phyloP scores from a whole-genome alignment of 2,888 invertebrate genomes.

The Agriopis marginaria region DNA sequence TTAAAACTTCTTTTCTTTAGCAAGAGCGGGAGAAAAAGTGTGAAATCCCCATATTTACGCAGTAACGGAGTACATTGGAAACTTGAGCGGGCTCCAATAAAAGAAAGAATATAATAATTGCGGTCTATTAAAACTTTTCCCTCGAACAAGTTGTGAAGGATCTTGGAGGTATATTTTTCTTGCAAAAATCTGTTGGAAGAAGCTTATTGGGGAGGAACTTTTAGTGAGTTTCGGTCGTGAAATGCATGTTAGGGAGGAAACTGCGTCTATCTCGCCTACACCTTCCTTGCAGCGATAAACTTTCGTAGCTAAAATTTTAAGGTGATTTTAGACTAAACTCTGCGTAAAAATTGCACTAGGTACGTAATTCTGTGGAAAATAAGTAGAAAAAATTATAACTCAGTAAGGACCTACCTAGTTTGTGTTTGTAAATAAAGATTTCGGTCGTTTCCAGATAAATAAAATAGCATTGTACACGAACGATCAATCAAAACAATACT shows the following conservation, averaged over 20 bases:
- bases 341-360: not conserved
- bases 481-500: slow-evolving; percentile 9
- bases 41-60: slow-evolving; percentile 42
- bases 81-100: slow-evolving; percentile 45
- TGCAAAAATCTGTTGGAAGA: slow-evolving; percentile 32
- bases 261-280: not conserved
- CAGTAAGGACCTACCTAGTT: not conserved
- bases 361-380: not conserved
- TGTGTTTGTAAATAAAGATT: not conserved
- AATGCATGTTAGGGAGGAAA: slow-evolving; percentile 3
- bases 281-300: not conserved
- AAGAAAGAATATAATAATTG: slow-evolving; percentile 55
- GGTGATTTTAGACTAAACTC: slow-evolving; percentile 1
- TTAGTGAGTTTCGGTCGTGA: slow-evolving; percentile 16
- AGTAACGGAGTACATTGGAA: slow-evolving; percentile 43
- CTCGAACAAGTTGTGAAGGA: slow-evolving; percentile 39
- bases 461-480: slow-evolving; percentile 1
- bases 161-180: slow-evolving; percentile 44
- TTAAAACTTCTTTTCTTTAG: slow-evolving; percentile 7
- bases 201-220: slow-evolving; percentile 22
- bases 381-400: not conserved
- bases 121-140: slow-evolving; percentile 60
- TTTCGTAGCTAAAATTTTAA: slow-evolving; percentile 7
- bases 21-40: slow-evolving; percentile 15
- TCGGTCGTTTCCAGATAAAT: slow-evolving; percentile 2